A percentile compares a stretch with the other conserved stretches of the same genome.
Conservation (phyloP, 2,113 vertebrate genomes). For the Anarrhichthys ocellatus region DNA sequence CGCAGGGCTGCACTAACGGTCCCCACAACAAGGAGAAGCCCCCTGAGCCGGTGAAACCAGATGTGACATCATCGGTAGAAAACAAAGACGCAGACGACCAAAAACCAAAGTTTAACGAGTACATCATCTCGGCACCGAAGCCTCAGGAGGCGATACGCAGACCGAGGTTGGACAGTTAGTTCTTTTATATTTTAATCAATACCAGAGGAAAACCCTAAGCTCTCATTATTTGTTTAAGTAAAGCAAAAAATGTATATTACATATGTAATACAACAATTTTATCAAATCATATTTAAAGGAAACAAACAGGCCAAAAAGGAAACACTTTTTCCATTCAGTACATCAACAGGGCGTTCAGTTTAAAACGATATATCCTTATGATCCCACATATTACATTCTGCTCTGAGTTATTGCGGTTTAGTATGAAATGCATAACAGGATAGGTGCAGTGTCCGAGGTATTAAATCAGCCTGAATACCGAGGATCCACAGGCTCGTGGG, state of each 20-base stretch:
- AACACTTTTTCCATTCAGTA: not conserved
- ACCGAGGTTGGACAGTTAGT: slow-evolving; percentile 86
- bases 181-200: slow-evolving; percentile 1
- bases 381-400: not conserved
- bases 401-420: not conserved
- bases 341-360: not conserved
- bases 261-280: not conserved
- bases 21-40: slow-evolving; percentile 96
- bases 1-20: slow-evolving; percentile 95
- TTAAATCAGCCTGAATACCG: slow-evolving; percentile 1
- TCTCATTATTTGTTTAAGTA: not conserved
- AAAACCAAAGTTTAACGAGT: slow-evolving; percentile 92
- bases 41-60: slow-evolving; percentile 93
- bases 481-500: not conserved
- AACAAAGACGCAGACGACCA: slow-evolving; percentile 87
- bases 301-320: not conserved
- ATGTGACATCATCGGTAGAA: slow-evolving; percentile 90
- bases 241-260: not conserved
- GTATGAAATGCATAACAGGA: not conserved
- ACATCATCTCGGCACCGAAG: slow-evolving; percentile 93
- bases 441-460: slow-evolving; percentile 1
- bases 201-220: not conserved
- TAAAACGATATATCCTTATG: not conserved
- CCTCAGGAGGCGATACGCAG: slow-evolving; percentile 92
- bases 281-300: not conserved